Base-by-base conservation (phyloP, 2,797 vertebrate species). In the Lateolabrax maculatus region DNA sequence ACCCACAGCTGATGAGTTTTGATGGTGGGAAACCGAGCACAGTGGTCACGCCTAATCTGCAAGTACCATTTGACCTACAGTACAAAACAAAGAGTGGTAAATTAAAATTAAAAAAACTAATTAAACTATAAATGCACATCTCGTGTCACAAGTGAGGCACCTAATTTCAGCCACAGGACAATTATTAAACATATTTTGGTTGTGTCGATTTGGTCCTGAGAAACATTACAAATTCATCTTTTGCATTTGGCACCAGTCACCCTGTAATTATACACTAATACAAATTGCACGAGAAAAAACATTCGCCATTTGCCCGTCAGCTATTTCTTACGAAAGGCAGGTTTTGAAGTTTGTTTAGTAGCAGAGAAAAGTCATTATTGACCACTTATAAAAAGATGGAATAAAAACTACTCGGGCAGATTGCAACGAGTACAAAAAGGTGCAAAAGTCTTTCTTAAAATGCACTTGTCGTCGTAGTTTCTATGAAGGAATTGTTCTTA, bases 131-230 rank as follows among this genome's bases (percentile, higher is more conserved):
- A 83, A 89, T 73, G 69, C 57, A 75, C 61, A 72, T 72, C 18
- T 85, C 69, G 53, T 82, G 36, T 84, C 52, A 60, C 53, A 80
- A 39, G 27, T 74, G 29, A 79, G 80, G 83, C 74, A 53, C 63
- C 57, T 75, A 53, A 80, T 87, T 86, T 72, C 58, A 85, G 52
- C 69, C 56, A 83, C 64, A 83, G 84, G 81, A 84, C 56, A 71
- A 16, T 77, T 48, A 76, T 55, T 58, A 71, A 75, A 86, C 77
- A 84, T 41, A 71, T 84, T 87, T 92, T 90, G 87, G 86, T 86
- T 77, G 57, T 23, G 56, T 80, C 46, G 46, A 85, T 86, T 89
- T 90, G 78, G 90, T 93, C 93, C 94, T 94, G 93, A 94, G 91
- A 89, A 84, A 85, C 49, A 74, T 69, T 51, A 80, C 66, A 83